Conservation (phyloP, 1,140 invertebrate genomes). For the Macrostomum lignano region DNA sequence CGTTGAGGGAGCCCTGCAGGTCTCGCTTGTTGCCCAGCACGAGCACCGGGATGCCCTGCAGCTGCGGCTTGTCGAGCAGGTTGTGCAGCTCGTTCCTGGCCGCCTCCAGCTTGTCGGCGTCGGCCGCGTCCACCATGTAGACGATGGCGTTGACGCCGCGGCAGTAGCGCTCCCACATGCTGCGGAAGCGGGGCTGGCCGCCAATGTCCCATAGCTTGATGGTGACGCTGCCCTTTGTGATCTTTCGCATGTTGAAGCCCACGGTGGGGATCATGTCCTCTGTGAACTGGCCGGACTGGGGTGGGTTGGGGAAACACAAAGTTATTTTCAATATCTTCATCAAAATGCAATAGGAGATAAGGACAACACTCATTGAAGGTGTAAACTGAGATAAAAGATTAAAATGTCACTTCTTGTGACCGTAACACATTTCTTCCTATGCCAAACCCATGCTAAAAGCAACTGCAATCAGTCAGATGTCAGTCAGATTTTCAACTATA, state of each 20-base stretch:
- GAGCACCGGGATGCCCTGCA: slow-evolving; percentile 81
- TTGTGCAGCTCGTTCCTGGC: slow-evolving; percentile 87
- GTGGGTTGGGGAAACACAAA: no score
- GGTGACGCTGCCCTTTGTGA: slow-evolving; percentile 96
- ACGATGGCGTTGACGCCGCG: slow-evolving; percentile 97
- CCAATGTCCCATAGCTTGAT: slow-evolving; percentile 98
- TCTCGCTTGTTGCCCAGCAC: slow-evolving; percentile 95
- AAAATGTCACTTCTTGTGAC: no score
- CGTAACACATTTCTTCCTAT: no score
- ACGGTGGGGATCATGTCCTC: slow-evolving; percentile 99
- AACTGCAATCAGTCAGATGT: no score
- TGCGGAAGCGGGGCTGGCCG: slow-evolving; percentile 86
- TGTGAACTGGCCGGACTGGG: slow-evolving; percentile 62
- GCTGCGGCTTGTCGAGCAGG: slow-evolving; percentile 80
- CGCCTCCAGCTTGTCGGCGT: slow-evolving; percentile 88
- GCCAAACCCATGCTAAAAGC: no score
- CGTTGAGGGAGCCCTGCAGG: slow-evolving; percentile 73
- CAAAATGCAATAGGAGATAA: no score
- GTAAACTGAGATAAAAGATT: no score
- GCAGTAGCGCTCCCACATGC: slow-evolving; percentile 99
- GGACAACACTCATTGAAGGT: no score
- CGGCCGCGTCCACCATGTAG: slow-evolving; percentile 96
- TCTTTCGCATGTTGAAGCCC: slow-evolving; percentile 98
- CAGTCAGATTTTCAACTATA: no score
- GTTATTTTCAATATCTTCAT: no score